These are phyloP conservation scores for Platalea minor DNA, from an alignment of 2,797 vertebrate species.

Conservation along the genomic window DNA sequence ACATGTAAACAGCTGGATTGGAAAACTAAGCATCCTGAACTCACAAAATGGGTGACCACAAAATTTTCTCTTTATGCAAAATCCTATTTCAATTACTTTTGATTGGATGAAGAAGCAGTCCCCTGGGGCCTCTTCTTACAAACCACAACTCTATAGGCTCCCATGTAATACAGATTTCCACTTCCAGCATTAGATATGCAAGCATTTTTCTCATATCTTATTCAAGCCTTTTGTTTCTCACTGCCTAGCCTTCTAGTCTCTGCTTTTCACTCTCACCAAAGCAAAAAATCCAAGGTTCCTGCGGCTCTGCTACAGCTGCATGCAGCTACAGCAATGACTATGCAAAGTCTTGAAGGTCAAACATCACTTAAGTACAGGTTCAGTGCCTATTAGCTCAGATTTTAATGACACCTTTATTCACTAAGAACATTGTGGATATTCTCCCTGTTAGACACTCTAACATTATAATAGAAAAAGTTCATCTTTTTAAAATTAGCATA, in stretches of 20 bases:
- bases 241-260: neutral
- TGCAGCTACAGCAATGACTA: neutral
- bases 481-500: neutral
- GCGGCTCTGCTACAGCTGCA: neutral
- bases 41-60: neutral
- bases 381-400: neutral
- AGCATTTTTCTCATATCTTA: neutral
- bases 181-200: neutral
- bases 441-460: neutral
- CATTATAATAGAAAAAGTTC: neutral
- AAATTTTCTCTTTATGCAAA: neutral
- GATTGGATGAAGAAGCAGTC: neutral
- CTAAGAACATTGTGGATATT: neutral
- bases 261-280: neutral
- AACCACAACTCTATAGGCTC: neutral
- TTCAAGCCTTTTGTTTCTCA: conserved; percentile 1
- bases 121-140: neutral
- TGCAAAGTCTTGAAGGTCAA: conserved; percentile 24
- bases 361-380: neutral
- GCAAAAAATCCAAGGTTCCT: neutral
- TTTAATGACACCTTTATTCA: conserved; percentile 20
- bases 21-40: neutral
- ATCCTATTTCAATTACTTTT: neutral
- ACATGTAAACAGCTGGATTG: neutral
- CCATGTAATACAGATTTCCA: neutral